These are phyloP conservation scores for Gambelia wislizenii DNA, from an alignment of 2,797 vertebrate species.

Conservation along the genomic window DNA sequence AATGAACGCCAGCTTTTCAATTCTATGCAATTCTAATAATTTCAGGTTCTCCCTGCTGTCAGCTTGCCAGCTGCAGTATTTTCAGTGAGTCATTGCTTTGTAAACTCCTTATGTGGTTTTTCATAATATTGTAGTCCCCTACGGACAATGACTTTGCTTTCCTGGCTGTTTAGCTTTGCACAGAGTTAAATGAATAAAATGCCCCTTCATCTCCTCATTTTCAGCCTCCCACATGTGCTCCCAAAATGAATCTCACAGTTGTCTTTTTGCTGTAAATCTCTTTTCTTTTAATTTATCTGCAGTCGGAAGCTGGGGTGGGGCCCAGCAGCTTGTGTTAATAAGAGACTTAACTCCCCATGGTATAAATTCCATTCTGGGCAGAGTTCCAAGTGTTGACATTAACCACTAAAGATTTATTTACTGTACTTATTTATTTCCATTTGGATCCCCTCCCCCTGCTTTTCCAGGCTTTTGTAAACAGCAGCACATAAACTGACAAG, in stretches of 20 bases:
- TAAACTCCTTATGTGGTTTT: neutral
- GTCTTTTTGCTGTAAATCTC: neutral
- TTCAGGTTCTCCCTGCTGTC: neutral
- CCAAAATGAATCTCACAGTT: neutral
- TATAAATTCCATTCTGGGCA: neutral
- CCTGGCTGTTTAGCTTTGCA: neutral
- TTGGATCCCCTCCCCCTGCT: too few species aligned
- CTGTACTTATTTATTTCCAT: neutral
- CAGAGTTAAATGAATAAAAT: neutral
- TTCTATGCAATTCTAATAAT: neutral
- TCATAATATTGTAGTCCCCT: neutral
- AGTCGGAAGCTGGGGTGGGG: neutral
- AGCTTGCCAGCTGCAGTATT: neutral
- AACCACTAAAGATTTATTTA: neutral
- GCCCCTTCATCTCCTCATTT: neutral
- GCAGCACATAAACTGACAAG: too few species aligned
- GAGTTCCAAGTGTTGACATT: neutral
- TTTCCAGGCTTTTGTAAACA: too few species aligned
- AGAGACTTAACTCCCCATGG: neutral
- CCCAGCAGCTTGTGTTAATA: neutral
- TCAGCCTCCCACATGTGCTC: neutral
- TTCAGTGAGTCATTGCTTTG: slow-evolving; percentile 11
- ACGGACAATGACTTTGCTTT: neutral
- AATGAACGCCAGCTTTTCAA: neutral
- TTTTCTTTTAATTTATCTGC: neutral